Base-by-base conservation (phyloP, 2,888 invertebrate species). In the Rugalucina vietnamica region DNA sequence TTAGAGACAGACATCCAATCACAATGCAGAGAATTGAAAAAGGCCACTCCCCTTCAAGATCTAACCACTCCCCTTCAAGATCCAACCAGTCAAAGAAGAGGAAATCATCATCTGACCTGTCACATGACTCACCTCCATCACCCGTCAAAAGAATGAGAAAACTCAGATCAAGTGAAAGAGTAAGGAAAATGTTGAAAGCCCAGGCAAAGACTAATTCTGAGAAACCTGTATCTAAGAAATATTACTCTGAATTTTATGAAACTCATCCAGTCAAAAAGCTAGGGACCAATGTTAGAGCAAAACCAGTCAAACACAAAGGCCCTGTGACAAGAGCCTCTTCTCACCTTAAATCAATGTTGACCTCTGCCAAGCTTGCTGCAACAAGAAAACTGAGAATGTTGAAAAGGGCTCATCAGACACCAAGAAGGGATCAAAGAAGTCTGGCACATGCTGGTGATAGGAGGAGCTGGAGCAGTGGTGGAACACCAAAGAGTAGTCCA, bases 241-340 rank as follows among this genome's bases (percentile, higher is more conserved):
- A 37, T 12, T 50, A 74, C n/a, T n/a, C 24, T 14, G 79, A 76
- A 21, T 39, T 49, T 21, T 60, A 85, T 1, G 87, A 87, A 75
- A 76, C 76, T 29, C 87, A 87, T 72, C 87, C 87, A 43, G 84
- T 76, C 32, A 87, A 87, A 49, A 75, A 70, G 39, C 65, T 84
- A 39, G 32, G 70, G 18, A 79, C 85, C 1, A 71, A 34, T 18
- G 14, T 79, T 2, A 81, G 71, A 60, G 49, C 75, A 10, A 87
- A 79, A 27, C 39, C 1, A 27, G 72, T 75, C 37, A 57, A 57
- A 36, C 24, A 29, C n/a, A 54, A 60, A 54, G 54, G 86, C 36
- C 88, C 88, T 8, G 70, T 88, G 3, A 88, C 88, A 21, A 82
- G 88, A n/a, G 88, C 88, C 18, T 71, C 86, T 1, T 75, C 88